phyloP scores from a whole-genome alignment of 2,888 invertebrate species.

The Perizoma affinitatum region DNA sequence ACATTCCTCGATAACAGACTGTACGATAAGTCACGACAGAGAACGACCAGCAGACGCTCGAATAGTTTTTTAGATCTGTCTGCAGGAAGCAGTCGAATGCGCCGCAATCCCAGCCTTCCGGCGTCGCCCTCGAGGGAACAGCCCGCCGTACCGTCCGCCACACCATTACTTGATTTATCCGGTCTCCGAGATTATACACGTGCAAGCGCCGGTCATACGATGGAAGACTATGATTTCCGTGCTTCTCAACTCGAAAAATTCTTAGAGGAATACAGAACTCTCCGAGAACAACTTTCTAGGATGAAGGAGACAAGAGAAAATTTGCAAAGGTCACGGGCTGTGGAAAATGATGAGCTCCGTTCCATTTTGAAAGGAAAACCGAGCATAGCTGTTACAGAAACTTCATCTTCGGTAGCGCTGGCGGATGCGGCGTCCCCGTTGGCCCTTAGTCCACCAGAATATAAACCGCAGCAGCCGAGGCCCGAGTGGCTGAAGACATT shows the following conservation, averaged over 20 bases:
- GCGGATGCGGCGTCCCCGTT: constrained; percentile 73
- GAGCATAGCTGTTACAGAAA: constrained; percentile 77
- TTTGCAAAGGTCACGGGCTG: constrained; percentile 76
- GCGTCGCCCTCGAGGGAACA: constrained; percentile 86
- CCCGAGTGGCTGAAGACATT: constrained; percentile 76
- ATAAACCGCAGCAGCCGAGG: constrained; percentile 68
- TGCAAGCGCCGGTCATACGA: constrained; percentile 69
- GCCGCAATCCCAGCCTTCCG: constrained; percentile 85
- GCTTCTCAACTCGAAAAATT: constrained; percentile 91
- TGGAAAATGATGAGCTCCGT: constrained; percentile 79
- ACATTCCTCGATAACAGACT: constrained; percentile 65
- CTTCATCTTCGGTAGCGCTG: constrained; percentile 71
- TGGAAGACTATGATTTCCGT: constrained; percentile 89
- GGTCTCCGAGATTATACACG: constrained; percentile 80
- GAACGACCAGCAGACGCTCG: constrained; percentile 81
- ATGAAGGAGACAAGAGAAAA: constrained; percentile 92
- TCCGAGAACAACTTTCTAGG: constrained; percentile 90
- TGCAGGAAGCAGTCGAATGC: constrained; percentile 71
- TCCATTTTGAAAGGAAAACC: constrained; percentile 85
- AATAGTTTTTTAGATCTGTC: constrained; percentile 89
- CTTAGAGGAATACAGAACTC: constrained; percentile 90
- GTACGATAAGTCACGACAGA: constrained; percentile 63
- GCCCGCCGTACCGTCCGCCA: constrained; percentile 79
- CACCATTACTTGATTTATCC: constrained; percentile 85
- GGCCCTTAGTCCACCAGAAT: constrained; percentile 72